Conservation (phyloP, 2,113 vertebrate species). For the Sinocyclocheilus maitianheensis region DNA sequence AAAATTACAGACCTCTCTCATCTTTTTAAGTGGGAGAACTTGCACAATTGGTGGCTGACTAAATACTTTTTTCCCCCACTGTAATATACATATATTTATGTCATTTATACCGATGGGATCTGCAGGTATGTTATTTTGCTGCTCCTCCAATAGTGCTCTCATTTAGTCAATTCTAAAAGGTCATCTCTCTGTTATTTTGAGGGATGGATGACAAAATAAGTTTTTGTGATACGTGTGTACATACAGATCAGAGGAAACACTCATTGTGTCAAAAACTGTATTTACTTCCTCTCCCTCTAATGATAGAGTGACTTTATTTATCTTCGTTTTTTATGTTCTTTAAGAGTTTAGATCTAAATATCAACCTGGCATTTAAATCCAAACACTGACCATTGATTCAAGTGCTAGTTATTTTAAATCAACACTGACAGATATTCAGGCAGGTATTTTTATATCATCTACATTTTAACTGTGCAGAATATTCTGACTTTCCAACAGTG, state of each 20-base stretch:
- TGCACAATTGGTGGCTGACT: too few species aligned
- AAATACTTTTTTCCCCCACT: too few species aligned
- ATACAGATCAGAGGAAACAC: neutral
- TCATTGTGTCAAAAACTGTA: neutral
- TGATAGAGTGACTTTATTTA: constrained; percentile 14
- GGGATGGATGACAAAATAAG: constrained; percentile 36
- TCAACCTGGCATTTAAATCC: neutral
- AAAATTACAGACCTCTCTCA: too few species aligned
- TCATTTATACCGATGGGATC: neutral
- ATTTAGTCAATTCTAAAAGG: constrained; percentile 23
- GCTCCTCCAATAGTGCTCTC: constrained; percentile 3
- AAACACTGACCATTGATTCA: constrained; percentile 26
- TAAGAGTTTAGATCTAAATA: neutral
- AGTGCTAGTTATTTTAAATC: constrained; percentile 28
- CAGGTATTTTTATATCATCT: constrained; percentile 20
- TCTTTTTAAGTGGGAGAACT: too few species aligned
- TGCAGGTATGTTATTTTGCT: constrained; percentile 45
- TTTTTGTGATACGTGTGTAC: neutral
- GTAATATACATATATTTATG: neutral
- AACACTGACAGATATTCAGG: neutral
- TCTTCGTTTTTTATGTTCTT: constrained; percentile 6
- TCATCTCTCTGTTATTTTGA: constrained; percentile 61
- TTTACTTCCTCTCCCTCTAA: neutral
- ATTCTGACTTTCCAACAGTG: constrained; percentile 13
- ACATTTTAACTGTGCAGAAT: neutral